A percentile compares a stretch with the other conserved stretches of the same genome.
Evolutionary conservation across 2,797 vertebrate species (phyloP).

Genomic region (Fundulus diaphanus): DNA sequence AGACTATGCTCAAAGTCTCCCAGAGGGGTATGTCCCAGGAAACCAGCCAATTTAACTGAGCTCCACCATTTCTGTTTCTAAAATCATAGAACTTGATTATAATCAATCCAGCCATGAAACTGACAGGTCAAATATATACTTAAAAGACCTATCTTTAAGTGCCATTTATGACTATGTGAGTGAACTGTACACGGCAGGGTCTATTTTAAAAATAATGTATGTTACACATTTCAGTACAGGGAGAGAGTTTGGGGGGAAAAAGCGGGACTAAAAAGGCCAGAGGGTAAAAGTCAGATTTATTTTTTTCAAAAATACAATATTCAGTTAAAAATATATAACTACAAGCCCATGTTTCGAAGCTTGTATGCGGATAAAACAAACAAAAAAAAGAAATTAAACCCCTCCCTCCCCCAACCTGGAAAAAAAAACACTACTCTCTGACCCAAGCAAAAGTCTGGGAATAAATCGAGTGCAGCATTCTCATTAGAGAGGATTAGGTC

Average conservation of each 20-base stretch:
- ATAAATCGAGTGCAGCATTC: conserved; percentile 44
- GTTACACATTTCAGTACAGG: background rate
- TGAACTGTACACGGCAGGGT: background rate
- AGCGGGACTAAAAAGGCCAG: background rate
- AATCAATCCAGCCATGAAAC: too few relatives aligned
- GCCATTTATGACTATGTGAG: too few relatives aligned
- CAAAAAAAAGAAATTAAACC: background rate
- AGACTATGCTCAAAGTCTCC: background rate
- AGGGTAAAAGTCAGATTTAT: background rate
- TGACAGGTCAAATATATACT: too few relatives aligned
- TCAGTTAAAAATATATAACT: conserved; percentile 22
- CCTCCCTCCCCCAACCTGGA: conserved; percentile 1
- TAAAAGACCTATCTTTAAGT: too few relatives aligned
- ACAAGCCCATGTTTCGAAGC: conserved; percentile 12
- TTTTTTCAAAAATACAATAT: background rate
- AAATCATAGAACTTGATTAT: too few relatives aligned
- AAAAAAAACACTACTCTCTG: conserved; percentile 11
- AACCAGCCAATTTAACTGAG: too few relatives aligned
- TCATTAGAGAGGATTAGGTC: conserved; percentile 68
- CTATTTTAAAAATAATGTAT: background rate
- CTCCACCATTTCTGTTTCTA: too few relatives aligned
- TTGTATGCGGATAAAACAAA: background rate
- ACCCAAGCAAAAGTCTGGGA: conserved; percentile 44
- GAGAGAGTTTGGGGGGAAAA: background rate
- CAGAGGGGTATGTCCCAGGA: too few relatives aligned